A percentile compares a stretch with the other conserved stretches of the same genome.
Conservation (phyloP, 2,113 vertebrate genomes). For the Menura novaehollandiae region DNA sequence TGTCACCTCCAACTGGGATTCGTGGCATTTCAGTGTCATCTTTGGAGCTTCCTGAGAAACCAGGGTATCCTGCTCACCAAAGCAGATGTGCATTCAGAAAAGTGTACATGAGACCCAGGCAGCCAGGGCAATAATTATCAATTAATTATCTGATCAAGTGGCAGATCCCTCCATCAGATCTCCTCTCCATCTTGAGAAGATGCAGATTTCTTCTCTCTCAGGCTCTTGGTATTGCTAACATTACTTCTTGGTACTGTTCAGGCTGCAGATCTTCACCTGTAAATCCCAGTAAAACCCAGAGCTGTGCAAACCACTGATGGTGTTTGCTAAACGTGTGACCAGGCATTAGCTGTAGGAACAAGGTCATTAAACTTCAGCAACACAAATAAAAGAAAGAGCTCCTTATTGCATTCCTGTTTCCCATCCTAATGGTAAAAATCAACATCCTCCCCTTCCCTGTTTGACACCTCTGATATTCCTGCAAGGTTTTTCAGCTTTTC, state of each 20-base stretch:
- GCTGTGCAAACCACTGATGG: not conserved
- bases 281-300: not conserved
- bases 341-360: not conserved
- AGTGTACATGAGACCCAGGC: not conserved
- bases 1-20: not conserved
- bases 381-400: not conserved
- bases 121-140: not conserved
- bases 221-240: not conserved
- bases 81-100: not conserved
- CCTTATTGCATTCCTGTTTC: not conserved
- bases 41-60: not conserved
- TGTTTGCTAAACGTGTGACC: not conserved
- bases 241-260: not conserved
- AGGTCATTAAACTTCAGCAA: not conserved
- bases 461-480: not conserved
- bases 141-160: not conserved
- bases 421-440: not conserved
- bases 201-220: not conserved
- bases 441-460: not conserved
- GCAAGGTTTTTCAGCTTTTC: not conserved
- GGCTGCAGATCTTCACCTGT: not conserved
- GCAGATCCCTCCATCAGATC: not conserved
- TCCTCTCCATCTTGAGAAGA: not conserved
- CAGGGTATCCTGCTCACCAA: not conserved
- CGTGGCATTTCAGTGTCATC: not conserved